Evolutionary conservation across 2,888 invertebrate genomes (phyloP), one percentile per base, ranked within the genome.

Genomic region (Macaria notata): DNA sequence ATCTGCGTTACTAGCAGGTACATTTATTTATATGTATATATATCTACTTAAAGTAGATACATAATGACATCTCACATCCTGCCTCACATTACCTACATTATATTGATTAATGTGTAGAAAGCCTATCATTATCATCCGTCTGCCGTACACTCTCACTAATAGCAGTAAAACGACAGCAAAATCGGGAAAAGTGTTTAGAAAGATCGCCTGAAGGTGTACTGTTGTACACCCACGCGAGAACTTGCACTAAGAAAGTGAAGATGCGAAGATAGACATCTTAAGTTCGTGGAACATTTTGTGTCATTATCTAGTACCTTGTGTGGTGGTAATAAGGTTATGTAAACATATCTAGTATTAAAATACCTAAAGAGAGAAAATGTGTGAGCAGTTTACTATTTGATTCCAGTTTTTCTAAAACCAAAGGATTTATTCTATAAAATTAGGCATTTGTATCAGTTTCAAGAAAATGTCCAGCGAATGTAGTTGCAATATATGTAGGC

Each of bases 111-210:
- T 49, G 45, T 36, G 49, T 44, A 42, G 57, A 58, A 58, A 58
- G 53, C 46, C 36, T 0, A 9, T 49, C 41, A 53, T 57, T 49
- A 58, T 42, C 36, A 8, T 43, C 42, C n/a, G 31, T 19, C 41
- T 29, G 46, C 57, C 38, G 53, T 29, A 49, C 46, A 38, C 51
- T 31, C 38, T 47, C 42, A 44, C 45, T 62, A 62, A 64, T 64
- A 55, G 56, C 36, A 62, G 51, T 44, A 36, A 50, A 52, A 59
- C 46, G 47, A 49, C 9, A 49, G 36, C 60, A 59, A 59, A 56
- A 61, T 64, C 56, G 61, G 61, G 56, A 62, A 64, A 64, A 59
- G 62, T 63, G 54, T 62, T 56, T 61, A 54, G 49, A 50, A 59
- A 54, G 55, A 55, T 19, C 9, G 63, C 62, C 66, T 52, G 3